phyloP scores from a whole-genome alignment of 2,888 invertebrate genomes.

The Drosophila meridiana region DNA sequence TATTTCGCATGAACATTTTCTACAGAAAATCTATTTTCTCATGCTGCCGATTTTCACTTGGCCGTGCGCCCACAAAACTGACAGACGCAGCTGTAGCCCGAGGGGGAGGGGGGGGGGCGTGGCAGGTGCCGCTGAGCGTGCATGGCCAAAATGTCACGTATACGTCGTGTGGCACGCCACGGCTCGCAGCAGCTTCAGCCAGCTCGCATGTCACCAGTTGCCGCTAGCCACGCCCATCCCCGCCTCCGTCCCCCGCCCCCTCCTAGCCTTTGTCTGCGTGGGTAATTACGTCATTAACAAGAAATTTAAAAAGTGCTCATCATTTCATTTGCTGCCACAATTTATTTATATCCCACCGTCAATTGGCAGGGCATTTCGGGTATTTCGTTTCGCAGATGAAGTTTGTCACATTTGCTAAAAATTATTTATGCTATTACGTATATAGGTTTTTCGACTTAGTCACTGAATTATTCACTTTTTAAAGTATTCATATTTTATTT shows the following conservation, averaged over 20 bases:
- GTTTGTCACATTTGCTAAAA: not conserved
- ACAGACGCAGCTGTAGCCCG: not conserved
- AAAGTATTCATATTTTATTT: not conserved
- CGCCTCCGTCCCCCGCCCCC: not conserved
- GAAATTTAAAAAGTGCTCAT: constrained; percentile 71
- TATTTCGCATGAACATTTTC: constrained; percentile 69
- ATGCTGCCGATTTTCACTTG: constrained; percentile 61
- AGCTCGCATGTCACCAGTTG: constrained; percentile 34
- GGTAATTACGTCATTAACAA: constrained; percentile 77
- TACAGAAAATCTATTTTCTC: constrained; percentile 74
- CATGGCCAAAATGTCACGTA: constrained; percentile 78
- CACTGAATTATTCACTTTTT: not conserved
- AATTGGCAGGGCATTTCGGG: not conserved
- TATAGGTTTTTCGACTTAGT: not conserved
- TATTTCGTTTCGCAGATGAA: not conserved
- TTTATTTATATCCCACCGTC: constrained; percentile 13
- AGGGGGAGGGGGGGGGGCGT: not conserved
- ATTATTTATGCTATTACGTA: too few relatives aligned
- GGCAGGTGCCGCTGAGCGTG: constrained; percentile 25
- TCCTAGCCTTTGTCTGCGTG: not conserved
- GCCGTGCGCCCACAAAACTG: constrained; percentile 64
- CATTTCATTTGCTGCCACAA: constrained; percentile 44
- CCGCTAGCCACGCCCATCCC: not conserved
- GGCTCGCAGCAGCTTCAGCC: constrained; percentile 32
- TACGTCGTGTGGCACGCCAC: constrained; percentile 78